phyloP scores from a whole-genome alignment of 2,888 invertebrate species.

The Dysmachus trigonus region DNA sequence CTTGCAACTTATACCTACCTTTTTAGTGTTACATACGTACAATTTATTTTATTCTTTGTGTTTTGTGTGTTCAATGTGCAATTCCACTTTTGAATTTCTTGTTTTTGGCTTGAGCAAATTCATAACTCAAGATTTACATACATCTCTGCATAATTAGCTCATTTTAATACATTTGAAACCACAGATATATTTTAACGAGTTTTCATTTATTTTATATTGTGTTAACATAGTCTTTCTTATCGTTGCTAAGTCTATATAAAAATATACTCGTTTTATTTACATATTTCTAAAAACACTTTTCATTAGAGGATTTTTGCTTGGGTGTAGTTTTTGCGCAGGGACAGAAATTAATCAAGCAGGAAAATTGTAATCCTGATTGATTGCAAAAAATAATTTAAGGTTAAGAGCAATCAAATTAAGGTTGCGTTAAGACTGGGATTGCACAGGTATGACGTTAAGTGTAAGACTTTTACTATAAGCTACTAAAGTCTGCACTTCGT shows the following conservation, averaged over 20 bases:
- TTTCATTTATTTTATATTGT: slow-evolving; percentile 46
- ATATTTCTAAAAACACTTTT: slow-evolving; percentile 20
- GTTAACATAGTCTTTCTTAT: slow-evolving; percentile 37
- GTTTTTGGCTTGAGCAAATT: slow-evolving; percentile 29
- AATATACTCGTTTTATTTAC: slow-evolving; percentile 45
- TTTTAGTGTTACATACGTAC: slow-evolving; percentile 13
- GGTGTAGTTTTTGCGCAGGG: background rate
- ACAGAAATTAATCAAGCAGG: background rate
- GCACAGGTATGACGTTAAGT: no score
- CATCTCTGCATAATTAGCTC: slow-evolving; percentile 25
- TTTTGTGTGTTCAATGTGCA: background rate
- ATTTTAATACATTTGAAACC: slow-evolving; percentile 51
- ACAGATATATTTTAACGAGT: slow-evolving; percentile 55
- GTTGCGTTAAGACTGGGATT: background rate
- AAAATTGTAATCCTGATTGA: background rate
- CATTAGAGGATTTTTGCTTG: slow-evolving; percentile 34
- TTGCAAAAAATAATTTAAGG: background rate
- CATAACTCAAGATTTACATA: slow-evolving; percentile 1
- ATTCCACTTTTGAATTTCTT: slow-evolving; percentile 18
- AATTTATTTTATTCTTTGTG: background rate
- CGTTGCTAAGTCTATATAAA: slow-evolving; percentile 46
- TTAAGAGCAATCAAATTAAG: background rate
- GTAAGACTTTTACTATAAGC: no score
- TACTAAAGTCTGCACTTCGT: no score
- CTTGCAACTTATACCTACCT: slow-evolving; percentile 32